Percentiles rank a stretch among this genome's conserved stretches.
Conservation (phyloP, 2,888 invertebrate genomes). For the Nomada ruficornis region DNA sequence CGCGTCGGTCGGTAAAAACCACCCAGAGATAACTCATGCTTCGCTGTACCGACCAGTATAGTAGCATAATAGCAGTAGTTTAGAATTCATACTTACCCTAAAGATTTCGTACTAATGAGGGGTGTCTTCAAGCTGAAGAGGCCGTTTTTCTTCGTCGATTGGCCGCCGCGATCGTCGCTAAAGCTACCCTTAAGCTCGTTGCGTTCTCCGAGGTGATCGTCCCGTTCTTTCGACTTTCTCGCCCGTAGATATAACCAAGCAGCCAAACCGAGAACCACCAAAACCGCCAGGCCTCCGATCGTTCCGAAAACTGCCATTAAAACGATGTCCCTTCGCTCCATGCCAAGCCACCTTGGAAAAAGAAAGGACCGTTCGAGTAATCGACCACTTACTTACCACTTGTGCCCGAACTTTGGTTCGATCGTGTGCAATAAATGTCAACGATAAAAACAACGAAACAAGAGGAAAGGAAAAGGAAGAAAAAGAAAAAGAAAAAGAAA, state of each 20-base stretch:
- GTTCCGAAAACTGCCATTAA: conserved; percentile 88
- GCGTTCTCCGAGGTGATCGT: conserved; percentile 86
- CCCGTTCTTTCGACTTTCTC: conserved; percentile 86
- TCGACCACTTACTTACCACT: not conserved
- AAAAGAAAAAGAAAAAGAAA: not conserved
- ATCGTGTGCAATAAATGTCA: not conserved
- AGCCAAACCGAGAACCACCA: conserved; percentile 85
- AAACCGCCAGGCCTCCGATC: conserved; percentile 86
- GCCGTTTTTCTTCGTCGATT: conserved; percentile 87
- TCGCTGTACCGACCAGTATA: conserved; percentile 10
- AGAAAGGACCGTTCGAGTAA: conserved; percentile 47
- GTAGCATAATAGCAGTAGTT: not conserved
- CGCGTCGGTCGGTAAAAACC: conserved; percentile 35
- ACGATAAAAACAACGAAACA: no score
- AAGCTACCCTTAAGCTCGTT: conserved; percentile 86
- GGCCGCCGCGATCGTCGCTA: conserved; percentile 68
- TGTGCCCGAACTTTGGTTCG: no score
- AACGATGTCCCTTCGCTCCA: conserved; percentile 89
- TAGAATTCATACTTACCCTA: conserved; percentile 87
- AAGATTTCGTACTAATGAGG: conserved; percentile 90
- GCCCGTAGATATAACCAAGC: conserved; percentile 86
- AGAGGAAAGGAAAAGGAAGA: no score
- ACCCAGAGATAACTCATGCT: not conserved
- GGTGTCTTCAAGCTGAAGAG: conserved; percentile 90
- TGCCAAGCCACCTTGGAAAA: conserved; percentile 86